phyloP scores from a whole-genome alignment of 2,888 invertebrate species.

The Luperina testacea region DNA sequence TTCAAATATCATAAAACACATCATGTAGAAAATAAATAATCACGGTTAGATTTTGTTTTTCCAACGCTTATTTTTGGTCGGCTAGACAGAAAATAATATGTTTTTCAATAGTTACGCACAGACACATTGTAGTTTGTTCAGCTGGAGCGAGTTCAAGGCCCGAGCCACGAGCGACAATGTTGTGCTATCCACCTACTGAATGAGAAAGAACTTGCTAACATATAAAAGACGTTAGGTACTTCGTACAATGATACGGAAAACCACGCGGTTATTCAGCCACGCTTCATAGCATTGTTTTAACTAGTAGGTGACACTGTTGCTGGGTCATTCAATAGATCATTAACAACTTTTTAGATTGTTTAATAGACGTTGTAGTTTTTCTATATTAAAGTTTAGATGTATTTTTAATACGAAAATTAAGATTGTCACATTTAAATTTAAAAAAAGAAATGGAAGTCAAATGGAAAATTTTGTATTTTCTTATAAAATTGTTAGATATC shows the following conservation, averaged over 20 bases:
- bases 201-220: constrained; percentile 70
- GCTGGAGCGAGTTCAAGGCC: constrained; percentile 86
- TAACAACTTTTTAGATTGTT: not conserved
- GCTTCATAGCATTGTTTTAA: constrained; percentile 39
- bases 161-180: constrained; percentile 77
- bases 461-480: constrained; percentile 6
- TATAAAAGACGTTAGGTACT: constrained; percentile 68
- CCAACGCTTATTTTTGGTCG: constrained; percentile 54
- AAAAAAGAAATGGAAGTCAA: not conserved
- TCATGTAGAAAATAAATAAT: constrained; percentile 39
- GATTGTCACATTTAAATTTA: not conserved
- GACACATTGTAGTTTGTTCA: constrained; percentile 77
- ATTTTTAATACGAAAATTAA: not conserved
- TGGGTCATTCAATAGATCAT: constrained; percentile 13
- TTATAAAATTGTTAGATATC: not conserved
- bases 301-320: constrained; percentile 26
- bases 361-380: not conserved
- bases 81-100: constrained; percentile 68
- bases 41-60: constrained; percentile 50
- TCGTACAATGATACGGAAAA: constrained; percentile 56
- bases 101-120: constrained; percentile 68
- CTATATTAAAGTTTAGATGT: not conserved
- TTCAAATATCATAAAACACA: constrained; percentile 7
- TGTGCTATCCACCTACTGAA: constrained; percentile 68
- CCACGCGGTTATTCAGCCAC: constrained; percentile 29